Evolutionary conservation across 2,113 vertebrate genomes (phyloP).

Genomic region (Etia nguti): DNA sequence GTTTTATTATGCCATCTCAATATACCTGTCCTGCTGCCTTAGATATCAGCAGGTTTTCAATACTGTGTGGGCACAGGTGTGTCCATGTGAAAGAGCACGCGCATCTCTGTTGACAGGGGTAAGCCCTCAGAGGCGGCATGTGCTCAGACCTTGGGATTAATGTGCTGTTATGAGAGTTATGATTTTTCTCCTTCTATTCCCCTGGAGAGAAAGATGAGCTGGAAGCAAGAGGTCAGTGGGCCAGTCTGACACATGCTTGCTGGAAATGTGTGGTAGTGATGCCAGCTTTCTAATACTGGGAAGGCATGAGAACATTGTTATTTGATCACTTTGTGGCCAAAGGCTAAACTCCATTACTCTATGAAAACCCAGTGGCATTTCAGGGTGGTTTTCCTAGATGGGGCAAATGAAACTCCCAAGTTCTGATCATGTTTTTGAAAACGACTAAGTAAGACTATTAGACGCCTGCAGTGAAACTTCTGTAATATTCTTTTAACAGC

Average conservation of each 20-base stretch:
- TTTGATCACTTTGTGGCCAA: conserved; percentile 19
- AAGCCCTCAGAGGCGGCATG: conserved; percentile 31
- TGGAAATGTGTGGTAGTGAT: conserved; percentile 28
- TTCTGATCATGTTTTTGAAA: neutral
- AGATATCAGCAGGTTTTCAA: neutral
- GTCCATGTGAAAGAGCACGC: neutral
- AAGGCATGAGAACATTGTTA: conserved; percentile 7
- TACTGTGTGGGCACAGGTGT: conserved; percentile 12
- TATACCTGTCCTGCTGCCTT: neutral
- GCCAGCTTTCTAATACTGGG: conserved; percentile 32
- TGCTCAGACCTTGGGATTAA: conserved; percentile 56
- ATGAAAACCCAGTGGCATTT: neutral
- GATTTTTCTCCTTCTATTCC: conserved; percentile 25
- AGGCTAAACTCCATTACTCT: conserved; percentile 6
- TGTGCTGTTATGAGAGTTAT: conserved; percentile 50
- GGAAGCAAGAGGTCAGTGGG: conserved; percentile 55
- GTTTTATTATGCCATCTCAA: neutral
- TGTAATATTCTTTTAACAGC: neutral
- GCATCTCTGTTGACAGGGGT: conserved; percentile 31
- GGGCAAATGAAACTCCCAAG: neutral
- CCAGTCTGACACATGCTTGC: conserved; percentile 33
- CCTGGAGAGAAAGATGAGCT: conserved; percentile 49
- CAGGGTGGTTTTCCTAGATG: neutral
- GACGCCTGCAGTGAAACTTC: neutral
- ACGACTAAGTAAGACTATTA: neutral